phyloP scores from a whole-genome alignment of 2,888 invertebrate genomes.

The Philopedon plagiatum region DNA sequence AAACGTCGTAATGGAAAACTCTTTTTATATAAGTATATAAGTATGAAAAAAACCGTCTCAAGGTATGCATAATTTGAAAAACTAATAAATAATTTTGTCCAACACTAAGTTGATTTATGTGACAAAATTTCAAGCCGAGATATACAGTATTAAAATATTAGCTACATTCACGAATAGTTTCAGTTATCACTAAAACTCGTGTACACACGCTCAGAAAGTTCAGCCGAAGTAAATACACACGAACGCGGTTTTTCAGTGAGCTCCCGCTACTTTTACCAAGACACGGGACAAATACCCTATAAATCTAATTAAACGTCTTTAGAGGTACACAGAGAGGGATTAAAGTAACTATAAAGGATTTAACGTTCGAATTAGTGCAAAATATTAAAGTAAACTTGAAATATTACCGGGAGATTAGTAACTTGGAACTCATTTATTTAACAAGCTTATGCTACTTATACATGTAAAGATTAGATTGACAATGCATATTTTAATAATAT shows the following conservation, averaged over 20 bases:
- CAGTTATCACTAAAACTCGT: not conserved
- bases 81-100: too few relatives aligned
- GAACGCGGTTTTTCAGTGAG: constrained; percentile 31
- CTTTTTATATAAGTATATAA: too few relatives aligned
- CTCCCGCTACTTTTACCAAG: constrained; percentile 47
- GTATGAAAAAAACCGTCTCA: too few relatives aligned
- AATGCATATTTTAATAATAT: too few relatives aligned
- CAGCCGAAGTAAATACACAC: constrained; percentile 34
- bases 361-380: not conserved
- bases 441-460: too few relatives aligned
- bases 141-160: not conserved
- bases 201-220: constrained; percentile 27
- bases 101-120: too few relatives aligned
- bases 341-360: constrained; percentile 47
- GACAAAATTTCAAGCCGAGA: too few relatives aligned
- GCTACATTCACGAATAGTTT: not conserved
- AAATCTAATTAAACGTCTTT: constrained; percentile 62
- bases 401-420: too few relatives aligned
- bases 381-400: not conserved
- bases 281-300: constrained; percentile 58
- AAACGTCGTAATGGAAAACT: too few relatives aligned
- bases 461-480: too few relatives aligned
- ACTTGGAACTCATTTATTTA: too few relatives aligned
- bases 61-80: too few relatives aligned
- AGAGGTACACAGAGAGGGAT: constrained; percentile 39